phyloP scores from a whole-genome alignment of 2,888 invertebrate genomes.

The Hemithea aestivaria region DNA sequence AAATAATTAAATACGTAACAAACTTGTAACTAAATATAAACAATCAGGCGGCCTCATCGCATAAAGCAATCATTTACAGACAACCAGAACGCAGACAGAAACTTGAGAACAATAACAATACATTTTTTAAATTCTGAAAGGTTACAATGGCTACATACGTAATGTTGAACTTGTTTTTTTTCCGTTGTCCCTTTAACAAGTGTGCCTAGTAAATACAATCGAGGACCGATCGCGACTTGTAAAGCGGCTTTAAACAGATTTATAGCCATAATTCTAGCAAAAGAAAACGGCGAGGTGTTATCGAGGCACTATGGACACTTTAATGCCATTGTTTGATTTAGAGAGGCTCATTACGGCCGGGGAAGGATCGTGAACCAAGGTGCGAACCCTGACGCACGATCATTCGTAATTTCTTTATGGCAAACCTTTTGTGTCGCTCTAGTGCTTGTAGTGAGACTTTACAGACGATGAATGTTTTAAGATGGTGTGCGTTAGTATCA shows the following conservation, averaged over 20 bases:
- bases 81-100: too few relatives aligned
- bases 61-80: too few relatives aligned
- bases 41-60: too few relatives aligned
- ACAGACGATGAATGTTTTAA: too few relatives aligned
- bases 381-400: conserved; percentile 44
- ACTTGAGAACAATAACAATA: too few relatives aligned
- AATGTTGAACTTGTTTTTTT: too few relatives aligned
- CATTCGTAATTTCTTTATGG: conserved; percentile 51
- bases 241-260: conserved; percentile 45
- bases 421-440: conserved; percentile 2
- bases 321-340: conserved; percentile 80
- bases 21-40: too few relatives aligned
- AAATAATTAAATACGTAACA: too few relatives aligned
- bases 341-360: conserved; percentile 69
- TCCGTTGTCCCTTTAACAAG: conserved; percentile 17
- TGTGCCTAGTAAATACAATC: conserved; percentile 18
- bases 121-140: too few relatives aligned
- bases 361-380: conserved; percentile 49
- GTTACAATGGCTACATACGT: too few relatives aligned
- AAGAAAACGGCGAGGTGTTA: conserved; percentile 75
- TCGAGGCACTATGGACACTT: conserved; percentile 75
- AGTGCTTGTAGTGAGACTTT: conserved; percentile 13
- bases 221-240: conserved; percentile 19
- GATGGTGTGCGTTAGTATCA: too few relatives aligned
- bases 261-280: conserved; percentile 72